phyloP scores from a whole-genome alignment of 2,113 vertebrate species.

The Phylloscopus whistleri region DNA sequence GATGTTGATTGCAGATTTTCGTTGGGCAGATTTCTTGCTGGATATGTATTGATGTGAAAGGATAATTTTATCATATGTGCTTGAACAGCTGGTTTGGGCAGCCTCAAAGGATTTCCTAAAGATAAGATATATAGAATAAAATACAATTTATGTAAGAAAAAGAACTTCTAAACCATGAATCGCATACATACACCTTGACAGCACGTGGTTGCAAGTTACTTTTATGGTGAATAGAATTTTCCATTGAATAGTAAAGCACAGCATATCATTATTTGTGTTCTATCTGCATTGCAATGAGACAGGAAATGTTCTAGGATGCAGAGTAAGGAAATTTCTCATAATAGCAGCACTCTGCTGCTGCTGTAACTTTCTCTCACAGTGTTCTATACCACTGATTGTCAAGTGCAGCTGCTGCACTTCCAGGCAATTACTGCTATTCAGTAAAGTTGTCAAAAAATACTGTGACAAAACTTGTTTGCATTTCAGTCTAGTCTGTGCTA shows the following conservation, averaged over 20 bases:
- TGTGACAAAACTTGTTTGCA: not conserved
- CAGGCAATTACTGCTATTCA: not conserved
- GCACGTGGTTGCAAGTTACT: not conserved
- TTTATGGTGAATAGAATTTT: not conserved
- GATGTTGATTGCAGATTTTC: not conserved
- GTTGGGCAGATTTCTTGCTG: constrained; percentile 24
- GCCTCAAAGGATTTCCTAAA: constrained; percentile 34
- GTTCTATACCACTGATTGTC: not conserved
- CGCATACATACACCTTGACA: not conserved
- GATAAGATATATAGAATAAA: not conserved
- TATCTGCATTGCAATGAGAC: not conserved
- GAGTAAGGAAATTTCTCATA: not conserved
- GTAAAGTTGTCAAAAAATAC: not conserved
- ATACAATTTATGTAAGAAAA: not conserved
- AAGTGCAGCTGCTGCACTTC: not conserved
- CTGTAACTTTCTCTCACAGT: not conserved
- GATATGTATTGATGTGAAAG: not conserved
- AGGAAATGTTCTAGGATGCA: not conserved
- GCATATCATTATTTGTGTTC: not conserved
- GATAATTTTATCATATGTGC: not conserved
- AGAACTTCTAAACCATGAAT: not conserved
- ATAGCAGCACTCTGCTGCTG: not conserved
- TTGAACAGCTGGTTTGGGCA: constrained; percentile 6
- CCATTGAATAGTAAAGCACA: not conserved
- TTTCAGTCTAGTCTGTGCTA: not conserved